phyloP scores from a whole-genome alignment of 2,797 vertebrate genomes.

The Oreortyx pictus region DNA sequence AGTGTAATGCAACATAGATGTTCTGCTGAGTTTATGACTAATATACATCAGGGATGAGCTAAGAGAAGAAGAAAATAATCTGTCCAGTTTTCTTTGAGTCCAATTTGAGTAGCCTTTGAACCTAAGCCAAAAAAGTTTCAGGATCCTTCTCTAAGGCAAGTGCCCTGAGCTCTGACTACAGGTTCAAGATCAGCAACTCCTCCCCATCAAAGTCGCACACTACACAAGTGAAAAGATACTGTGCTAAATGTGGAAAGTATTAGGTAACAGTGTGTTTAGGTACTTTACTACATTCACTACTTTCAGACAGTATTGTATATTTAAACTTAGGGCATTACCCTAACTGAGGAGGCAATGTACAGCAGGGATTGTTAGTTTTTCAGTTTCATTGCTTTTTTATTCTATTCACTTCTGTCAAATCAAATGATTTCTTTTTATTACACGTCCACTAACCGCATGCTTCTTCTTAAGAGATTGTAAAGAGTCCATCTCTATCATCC shows the following conservation, averaged over 20 bases:
- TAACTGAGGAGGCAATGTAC: background rate
- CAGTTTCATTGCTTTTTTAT: background rate
- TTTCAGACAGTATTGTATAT: background rate
- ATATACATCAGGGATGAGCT: background rate
- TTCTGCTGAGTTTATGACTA: slow-evolving; percentile 35
- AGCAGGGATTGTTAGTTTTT: background rate
- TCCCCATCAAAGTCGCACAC: background rate
- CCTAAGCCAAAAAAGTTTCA: background rate
- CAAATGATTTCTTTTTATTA: background rate
- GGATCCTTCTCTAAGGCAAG: background rate
- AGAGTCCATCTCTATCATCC: background rate
- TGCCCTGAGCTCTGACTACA: background rate
- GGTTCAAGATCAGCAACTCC: background rate
- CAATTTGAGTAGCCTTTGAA: slow-evolving; percentile 52
- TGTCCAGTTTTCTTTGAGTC: slow-evolving; percentile 32
- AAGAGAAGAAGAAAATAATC: slow-evolving; percentile 17
- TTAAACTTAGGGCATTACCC: background rate
- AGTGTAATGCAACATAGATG: background rate
- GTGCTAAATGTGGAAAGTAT: background rate
- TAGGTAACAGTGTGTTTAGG: background rate
- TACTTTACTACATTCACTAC: background rate
- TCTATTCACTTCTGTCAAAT: background rate
- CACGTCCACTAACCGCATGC: background rate
- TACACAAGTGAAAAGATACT: background rate
- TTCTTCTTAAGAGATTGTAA: background rate